A percentile compares a stretch with the other conserved stretches of the same genome.
phyloP scores from a whole-genome alignment of 2,797 vertebrate species.

The Coccyzus lansbergi region DNA sequence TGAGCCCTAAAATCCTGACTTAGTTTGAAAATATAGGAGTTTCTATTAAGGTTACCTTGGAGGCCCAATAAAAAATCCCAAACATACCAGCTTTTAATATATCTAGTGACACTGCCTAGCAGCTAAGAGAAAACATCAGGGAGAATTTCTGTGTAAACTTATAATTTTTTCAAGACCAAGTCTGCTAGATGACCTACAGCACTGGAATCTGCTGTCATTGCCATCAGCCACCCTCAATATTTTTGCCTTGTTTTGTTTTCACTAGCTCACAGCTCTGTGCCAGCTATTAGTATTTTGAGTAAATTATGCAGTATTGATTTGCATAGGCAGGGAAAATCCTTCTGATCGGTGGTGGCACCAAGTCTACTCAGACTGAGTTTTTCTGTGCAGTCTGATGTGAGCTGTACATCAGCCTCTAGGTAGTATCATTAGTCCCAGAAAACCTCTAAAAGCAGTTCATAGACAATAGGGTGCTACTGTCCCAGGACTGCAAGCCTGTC shows the following conservation, averaged over 20 bases:
- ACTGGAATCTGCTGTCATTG: not conserved
- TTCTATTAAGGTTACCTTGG: constrained; percentile 14
- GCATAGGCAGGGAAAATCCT: not conserved
- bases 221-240: not conserved
- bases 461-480: not conserved
- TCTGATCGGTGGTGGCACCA: not conserved
- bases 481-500: not conserved
- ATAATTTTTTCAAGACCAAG: not conserved
- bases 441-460: not conserved
- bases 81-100: not conserved
- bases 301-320: constrained; percentile 1
- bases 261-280: not conserved
- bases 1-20: constrained; percentile 1
- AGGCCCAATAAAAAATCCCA: not conserved
- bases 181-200: not conserved
- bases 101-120: constrained; percentile 1
- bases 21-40: constrained; percentile 10
- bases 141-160: not conserved
- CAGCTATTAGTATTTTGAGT: not conserved
- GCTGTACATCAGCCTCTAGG: not conserved
- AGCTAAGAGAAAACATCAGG: constrained; percentile 7
- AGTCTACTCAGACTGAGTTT: not conserved
- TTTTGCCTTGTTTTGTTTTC: not conserved
- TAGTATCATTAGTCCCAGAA: not conserved
- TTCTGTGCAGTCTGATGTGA: not conserved